phyloP scores from a whole-genome alignment of 2,888 invertebrate genomes.

The Hartigia nigra region DNA sequence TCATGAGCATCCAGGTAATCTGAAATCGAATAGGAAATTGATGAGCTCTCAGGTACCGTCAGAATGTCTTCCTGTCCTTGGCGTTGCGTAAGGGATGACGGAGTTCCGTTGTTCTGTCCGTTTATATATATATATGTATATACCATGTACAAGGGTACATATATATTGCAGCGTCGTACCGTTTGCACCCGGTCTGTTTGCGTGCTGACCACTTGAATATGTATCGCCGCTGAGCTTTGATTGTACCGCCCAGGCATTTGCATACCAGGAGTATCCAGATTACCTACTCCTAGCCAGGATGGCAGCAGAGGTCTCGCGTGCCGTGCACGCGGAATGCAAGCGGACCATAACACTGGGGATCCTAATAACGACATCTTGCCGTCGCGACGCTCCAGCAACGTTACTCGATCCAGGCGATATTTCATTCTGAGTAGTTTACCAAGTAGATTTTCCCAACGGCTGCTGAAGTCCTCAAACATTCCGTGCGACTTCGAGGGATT shows the following conservation, averaged over 20 bases:
- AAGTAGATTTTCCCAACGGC: not conserved
- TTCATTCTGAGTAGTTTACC: not conserved
- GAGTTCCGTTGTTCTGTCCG: slow-evolving; percentile 47
- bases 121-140: slow-evolving; percentile 20
- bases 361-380: not conserved
- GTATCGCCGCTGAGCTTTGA: slow-evolving; percentile 50
- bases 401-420: not conserved
- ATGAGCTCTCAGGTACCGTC: slow-evolving; percentile 38
- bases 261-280: slow-evolving; percentile 31
- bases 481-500: not conserved
- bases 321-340: not conserved
- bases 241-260: slow-evolving; percentile 48
- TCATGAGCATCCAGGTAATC: slow-evolving; percentile 27
- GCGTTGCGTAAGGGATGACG: not conserved
- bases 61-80: not conserved
- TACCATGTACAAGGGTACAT: slow-evolving; percentile 16
- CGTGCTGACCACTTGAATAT: slow-evolving; percentile 50
- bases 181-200: slow-evolving; percentile 27
- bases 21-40: slow-evolving; percentile 59
- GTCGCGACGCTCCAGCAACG: not conserved
- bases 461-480: not conserved
- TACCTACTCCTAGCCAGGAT: not conserved
- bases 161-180: slow-evolving; percentile 12
- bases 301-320: not conserved
- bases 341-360: not conserved